Base-by-base conservation (phyloP, 1,140 invertebrate species). In the Metaphire vulgaris region DNA sequence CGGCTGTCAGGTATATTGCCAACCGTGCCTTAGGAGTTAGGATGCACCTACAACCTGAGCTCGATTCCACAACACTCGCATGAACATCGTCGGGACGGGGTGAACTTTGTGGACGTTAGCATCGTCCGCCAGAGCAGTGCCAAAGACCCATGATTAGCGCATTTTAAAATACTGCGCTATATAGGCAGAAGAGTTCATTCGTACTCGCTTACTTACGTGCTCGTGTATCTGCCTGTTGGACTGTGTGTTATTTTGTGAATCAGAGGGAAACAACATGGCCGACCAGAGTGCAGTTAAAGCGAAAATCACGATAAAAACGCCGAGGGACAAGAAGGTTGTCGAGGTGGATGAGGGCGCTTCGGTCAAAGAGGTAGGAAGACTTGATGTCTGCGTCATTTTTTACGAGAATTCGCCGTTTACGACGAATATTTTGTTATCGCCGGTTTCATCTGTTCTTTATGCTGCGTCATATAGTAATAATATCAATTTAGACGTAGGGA, bases 241-340 rank as follows among this genome's bases (percentile, higher is more conserved):
- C 41, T n/a, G n/a, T n/a, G n/a, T n/a, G n/a, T n/a, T n/a, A n/a
- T n/a, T n/a, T 21, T 21, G 41, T 56, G 41, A 56, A 21, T 21
- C 41, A 56, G 41, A 56, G 41, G 21, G 41, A 56, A 56, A 56
- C 41, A 83, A 82, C 77, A 85, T 85, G 84, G 84, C 85, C 80
- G 85, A 86, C 73, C 72, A 73, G 31, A 80, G 76, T 75, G 69
- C 69, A 33, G 78, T 79, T 66, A 83, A 81, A 79, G 92, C 97
- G 85, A 94, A 90, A 81, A 90, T 98, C 84, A 93, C 91, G 82
- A 92, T 98, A 75, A 97, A 97, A 92, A 97, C 95, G 78, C 92
- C 95, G 41, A 97, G 97, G 89, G 94, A 97, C 87, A 94, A 93
- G 86, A 92, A 97, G 87, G 91, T 89, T 80, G 89, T 98, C 77